Evolutionary conservation across 2,888 invertebrate species (phyloP), one percentile per base, ranked within the genome.

Genomic region (Pollenia amentaria): DNA sequence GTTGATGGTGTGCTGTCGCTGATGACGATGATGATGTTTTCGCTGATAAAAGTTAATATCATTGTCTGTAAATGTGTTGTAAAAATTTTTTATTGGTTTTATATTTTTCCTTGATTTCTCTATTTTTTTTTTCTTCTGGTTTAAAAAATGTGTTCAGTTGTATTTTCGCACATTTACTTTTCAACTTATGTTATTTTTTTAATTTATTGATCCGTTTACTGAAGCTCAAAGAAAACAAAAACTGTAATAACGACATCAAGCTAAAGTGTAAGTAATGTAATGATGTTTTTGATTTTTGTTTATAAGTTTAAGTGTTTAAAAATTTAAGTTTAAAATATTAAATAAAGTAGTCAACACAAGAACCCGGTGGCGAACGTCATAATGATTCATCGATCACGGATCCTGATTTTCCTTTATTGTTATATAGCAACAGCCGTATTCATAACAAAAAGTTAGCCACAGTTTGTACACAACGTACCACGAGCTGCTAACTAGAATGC

Each of bases 181-280:
- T 53, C 29, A 40, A 65, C 72, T 76, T 80, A 76, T 72, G 51
- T 64, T 18, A 3, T 2, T 65, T 69, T 72, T 29, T 42, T 38
- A 60, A 79, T 79, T 78, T 70, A 85, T 81, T 81, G 76, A 84
- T 78, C 38, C 65, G 38, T 65, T 81, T 81, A 75, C 21, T 48
- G 21, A 3, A 12, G 40, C 29, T 48, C 11, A 18, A 46, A 11
- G 14, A 70, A 44, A 60, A 60, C 40, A 53, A 57, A 42, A 4
- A 67, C 12, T 12, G 29, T 21, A 12, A 38, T 46, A 73, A 73
- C 29, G 16, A 46, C 60, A 73, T 7, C 29, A 29, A 4, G n/a
- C 53, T 55, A 16, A 53, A 65, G 44, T 44, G 53, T 55, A 65
- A 21, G 48, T 16, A 21, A 40, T 16, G 16, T 44, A 6, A 6